These are phyloP conservation scores for Platycercus adscitus DNA, from an alignment of 2,113 vertebrate species.

Conservation along the genomic window DNA sequence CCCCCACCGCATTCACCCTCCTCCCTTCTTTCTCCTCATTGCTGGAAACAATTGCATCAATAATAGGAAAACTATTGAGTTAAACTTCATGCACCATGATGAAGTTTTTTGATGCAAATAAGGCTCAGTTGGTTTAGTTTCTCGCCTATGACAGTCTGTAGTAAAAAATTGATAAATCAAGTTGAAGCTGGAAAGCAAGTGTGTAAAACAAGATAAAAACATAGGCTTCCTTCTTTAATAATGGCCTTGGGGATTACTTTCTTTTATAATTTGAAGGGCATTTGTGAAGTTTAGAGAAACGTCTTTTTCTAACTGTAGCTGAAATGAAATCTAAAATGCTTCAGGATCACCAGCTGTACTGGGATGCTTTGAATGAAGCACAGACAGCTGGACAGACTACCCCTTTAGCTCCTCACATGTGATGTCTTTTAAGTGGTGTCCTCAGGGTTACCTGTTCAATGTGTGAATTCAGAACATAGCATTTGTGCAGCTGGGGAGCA, in stretches of 20 bases:
- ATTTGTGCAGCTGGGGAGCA: not conserved
- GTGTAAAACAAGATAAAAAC: not conserved
- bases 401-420: not conserved
- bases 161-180: constrained; percentile 16
- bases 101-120: constrained; percentile 51
- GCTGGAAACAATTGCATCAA: constrained; percentile 15
- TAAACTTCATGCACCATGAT: not conserved
- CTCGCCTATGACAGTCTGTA: constrained; percentile 10
- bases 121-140: constrained; percentile 8
- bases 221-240: not conserved
- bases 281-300: not conserved
- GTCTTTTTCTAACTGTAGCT: not conserved
- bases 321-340: not conserved
- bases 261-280: not conserved
- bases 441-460: not conserved
- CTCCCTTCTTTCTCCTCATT: not conserved
- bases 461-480: not conserved
- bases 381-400: not conserved
- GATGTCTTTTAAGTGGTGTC: not conserved
- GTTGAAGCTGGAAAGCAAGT: not conserved
- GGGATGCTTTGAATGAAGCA: not conserved
- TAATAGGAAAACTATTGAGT: not conserved
- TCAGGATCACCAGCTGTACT: not conserved
- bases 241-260: not conserved
- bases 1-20: not conserved